Evolutionary conservation across 2,797 vertebrate genomes (phyloP).

Genomic region (Ibycter americanus): DNA sequence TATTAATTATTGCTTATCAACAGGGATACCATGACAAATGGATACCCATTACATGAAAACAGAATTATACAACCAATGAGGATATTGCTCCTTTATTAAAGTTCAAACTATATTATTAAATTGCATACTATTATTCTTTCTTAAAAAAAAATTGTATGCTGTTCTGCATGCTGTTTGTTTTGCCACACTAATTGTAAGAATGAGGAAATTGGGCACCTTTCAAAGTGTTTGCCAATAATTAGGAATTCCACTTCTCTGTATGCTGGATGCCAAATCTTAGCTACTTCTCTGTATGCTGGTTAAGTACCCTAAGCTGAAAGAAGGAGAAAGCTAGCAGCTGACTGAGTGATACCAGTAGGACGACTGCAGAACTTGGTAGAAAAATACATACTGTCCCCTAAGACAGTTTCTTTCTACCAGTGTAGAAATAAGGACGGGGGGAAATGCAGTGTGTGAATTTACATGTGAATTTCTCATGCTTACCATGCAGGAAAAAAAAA

Average conservation of each 20-base stretch:
- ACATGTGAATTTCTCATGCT: neutral
- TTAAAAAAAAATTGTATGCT: neutral
- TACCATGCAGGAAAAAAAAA: neutral
- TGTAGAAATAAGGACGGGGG: neutral
- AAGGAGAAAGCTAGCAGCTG: neutral
- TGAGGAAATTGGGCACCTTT: neutral
- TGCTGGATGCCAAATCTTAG: neutral
- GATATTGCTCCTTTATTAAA: neutral
- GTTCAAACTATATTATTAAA: neutral
- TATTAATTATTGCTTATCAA: conserved; percentile 39
- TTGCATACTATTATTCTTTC: neutral
- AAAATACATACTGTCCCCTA: neutral
- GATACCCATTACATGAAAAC: conserved; percentile 5
- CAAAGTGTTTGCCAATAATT: neutral
- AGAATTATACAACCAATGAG: neutral
- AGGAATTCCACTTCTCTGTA: neutral
- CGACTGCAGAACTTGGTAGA: neutral
- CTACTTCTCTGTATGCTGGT: neutral
- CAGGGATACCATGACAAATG: neutral
- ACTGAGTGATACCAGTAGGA: neutral
- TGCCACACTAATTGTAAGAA: neutral
- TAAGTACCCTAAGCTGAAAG: neutral
- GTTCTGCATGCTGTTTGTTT: neutral
- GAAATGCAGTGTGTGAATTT: neutral
- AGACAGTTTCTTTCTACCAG: neutral